Base-by-base conservation (phyloP, 2,797 vertebrate species). In the Arnoldichthys spilopterus region DNA sequence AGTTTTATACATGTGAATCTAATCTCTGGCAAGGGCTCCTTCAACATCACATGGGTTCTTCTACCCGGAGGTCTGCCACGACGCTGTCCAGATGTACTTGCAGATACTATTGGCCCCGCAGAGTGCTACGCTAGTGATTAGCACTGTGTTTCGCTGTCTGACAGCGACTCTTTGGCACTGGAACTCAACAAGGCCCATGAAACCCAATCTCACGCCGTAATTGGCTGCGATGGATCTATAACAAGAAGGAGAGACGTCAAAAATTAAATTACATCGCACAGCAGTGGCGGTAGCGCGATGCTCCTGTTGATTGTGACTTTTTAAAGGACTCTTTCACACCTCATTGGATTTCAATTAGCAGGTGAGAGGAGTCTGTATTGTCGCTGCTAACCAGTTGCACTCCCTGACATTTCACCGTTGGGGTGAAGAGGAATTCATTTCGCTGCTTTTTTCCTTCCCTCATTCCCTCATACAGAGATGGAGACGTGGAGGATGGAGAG, bases 321-420 rank as follows among this genome's bases (percentile, higher is more conserved):
- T 87, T 79, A 83, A 83, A 85, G 83, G 83, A 69, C 73, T 82
- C 83, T 85, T 86, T 89, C 86, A 87, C 86, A 89, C 85, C 85
- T 86, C 87, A 87, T 87, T 89, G 87, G 85, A 86, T 89, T 89
- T 87, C 87, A 89, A 89, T 89, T 87, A 89, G 86, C 83, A 86
- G 84, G 76, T 85, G 77, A 82, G 83, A 83, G 74, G 80, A 77
- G 77, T 78, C 76, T 8, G 59, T 53, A 82, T 73, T 83, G 62
- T 85, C 83, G 64, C 70, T 54, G 62, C 76, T 85, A 87, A 85
- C 85, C 77, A 80, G 72, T 81, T 72, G 78, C 80, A 43, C 69
- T 83, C 82, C 5, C 71, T 86, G 84, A 84, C 84, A 87, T 87
- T 77, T 85, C 59, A 77, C 72, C 81, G 78, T 53, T 67, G 75